Conservation (phyloP, 64 coral and sea anemone genomes). For the Actinia tenebrosa region DNA sequence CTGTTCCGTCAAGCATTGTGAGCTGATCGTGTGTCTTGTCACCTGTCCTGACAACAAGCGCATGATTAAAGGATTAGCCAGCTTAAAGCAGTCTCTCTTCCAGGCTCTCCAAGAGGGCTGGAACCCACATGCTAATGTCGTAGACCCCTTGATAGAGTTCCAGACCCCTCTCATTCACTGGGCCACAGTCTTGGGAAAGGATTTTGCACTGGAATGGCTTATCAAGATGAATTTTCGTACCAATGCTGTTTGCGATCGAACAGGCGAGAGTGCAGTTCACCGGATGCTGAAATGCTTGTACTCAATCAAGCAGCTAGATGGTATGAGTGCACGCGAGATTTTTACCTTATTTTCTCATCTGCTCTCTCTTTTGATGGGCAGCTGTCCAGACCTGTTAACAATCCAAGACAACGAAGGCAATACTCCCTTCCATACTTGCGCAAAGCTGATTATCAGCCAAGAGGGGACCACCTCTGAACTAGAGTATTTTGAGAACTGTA, state of each 20-base stretch:
- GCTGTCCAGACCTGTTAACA: not conserved
- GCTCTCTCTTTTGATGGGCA: not conserved
- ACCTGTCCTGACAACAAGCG: slow-evolving; percentile 25
- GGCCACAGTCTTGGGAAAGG: not conserved
- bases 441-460: slow-evolving; percentile 2
- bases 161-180: slow-evolving; percentile 3
- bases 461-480: slow-evolving; percentile 7
- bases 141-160: slow-evolving; percentile 11
- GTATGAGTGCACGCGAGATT: not conserved
- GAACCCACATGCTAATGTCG: slow-evolving; percentile 18
- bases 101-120: slow-evolving; percentile 11
- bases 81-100: slow-evolving; percentile 3
- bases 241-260: not conserved
- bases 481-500: slow-evolving; percentile 19
- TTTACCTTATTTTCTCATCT: not conserved
- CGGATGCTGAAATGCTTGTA: slow-evolving; percentile 13
- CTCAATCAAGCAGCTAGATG: not conserved
- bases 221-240: slow-evolving; percentile 19
- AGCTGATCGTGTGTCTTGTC: slow-evolving; percentile 13
- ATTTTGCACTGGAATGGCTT: slow-evolving; percentile 18
- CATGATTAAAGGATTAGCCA: slow-evolving; percentile 11
- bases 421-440: slow-evolving; percentile 4
- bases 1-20: slow-evolving; percentile 12
- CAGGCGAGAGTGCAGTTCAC: slow-evolving; percentile 18
- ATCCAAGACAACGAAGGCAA: slow-evolving; percentile 14